Percentiles rank a stretch among this genome's conserved stretches.
phyloP scores from a whole-genome alignment of 2,888 invertebrate species.

The Hirudinaria manillensis region DNA sequence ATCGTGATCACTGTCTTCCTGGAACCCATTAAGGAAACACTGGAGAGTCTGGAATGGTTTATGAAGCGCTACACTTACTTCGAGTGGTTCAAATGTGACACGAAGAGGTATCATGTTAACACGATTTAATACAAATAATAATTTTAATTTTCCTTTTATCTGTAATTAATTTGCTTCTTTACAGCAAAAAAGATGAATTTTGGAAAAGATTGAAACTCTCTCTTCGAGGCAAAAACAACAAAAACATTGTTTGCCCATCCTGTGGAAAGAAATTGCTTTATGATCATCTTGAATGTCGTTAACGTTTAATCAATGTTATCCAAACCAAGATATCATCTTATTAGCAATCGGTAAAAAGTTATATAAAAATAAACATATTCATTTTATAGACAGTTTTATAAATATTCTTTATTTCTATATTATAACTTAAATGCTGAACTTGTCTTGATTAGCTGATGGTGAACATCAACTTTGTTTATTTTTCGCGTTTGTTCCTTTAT shows the following conservation, averaged over 20 bases:
- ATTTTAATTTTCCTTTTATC: neutral
- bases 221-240: neutral
- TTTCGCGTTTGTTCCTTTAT: too few relatives aligned
- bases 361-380: too few relatives aligned
- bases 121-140: neutral
- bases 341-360: too few relatives aligned
- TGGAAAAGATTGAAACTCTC: neutral
- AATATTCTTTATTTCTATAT: too few relatives aligned
- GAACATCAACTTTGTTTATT: too few relatives aligned
- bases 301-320: too few relatives aligned
- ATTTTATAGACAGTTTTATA: too few relatives aligned
- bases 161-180: too few relatives aligned
- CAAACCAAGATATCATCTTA: too few relatives aligned
- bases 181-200: neutral
- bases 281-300: too few relatives aligned
- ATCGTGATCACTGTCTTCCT: conserved; percentile 27
- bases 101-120: neutral
- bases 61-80: neutral
- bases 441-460: too few relatives aligned
- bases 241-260: neutral
- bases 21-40: conserved; percentile 9
- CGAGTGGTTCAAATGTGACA: conserved; percentile 12
- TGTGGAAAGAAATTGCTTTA: neutral
- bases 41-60: neutral
- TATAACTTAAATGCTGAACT: too few relatives aligned